phyloP scores from a whole-genome alignment of 2,797 vertebrate species.

The Poecilia gillii region DNA sequence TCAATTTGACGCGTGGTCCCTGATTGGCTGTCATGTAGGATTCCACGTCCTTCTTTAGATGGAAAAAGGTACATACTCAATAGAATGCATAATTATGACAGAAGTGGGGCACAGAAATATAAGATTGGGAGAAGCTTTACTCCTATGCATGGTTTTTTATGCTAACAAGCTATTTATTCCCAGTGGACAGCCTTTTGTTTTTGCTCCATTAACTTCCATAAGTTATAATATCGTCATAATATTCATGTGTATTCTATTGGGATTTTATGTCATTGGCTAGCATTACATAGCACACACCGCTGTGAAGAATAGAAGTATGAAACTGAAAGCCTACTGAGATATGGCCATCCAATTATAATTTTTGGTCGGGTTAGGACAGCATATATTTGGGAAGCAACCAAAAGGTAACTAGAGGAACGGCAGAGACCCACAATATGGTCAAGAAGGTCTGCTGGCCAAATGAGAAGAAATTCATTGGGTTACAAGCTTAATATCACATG shows the following conservation, averaged over 20 bases:
- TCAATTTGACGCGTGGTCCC: slow-evolving; percentile 24
- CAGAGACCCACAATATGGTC: background rate
- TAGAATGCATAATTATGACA: slow-evolving; percentile 56
- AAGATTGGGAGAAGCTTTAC: slow-evolving; percentile 5
- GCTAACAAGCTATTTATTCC: slow-evolving; percentile 7
- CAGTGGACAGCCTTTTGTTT: background rate
- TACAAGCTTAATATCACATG: background rate
- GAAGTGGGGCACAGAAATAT: slow-evolving; percentile 62
- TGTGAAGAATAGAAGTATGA: background rate
- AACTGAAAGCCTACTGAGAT: background rate
- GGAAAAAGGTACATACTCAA: slow-evolving; percentile 44
- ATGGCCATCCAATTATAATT: background rate
- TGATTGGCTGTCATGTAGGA: slow-evolving; percentile 60
- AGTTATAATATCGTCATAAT: background rate
- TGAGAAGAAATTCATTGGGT: background rate
- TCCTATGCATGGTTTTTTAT: background rate
- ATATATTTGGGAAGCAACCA: background rate
- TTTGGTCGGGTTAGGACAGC: background rate
- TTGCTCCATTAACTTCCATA: background rate
- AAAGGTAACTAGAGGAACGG: background rate
- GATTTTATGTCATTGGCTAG: background rate
- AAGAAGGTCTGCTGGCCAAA: background rate
- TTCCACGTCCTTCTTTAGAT: slow-evolving; percentile 27
- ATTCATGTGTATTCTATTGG: background rate
- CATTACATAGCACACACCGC: background rate